A percentile compares a stretch with the other conserved stretches of the same genome.
Conservation (phyloP, 1,140 invertebrate genomes). For the Drosophila suzukii region DNA sequence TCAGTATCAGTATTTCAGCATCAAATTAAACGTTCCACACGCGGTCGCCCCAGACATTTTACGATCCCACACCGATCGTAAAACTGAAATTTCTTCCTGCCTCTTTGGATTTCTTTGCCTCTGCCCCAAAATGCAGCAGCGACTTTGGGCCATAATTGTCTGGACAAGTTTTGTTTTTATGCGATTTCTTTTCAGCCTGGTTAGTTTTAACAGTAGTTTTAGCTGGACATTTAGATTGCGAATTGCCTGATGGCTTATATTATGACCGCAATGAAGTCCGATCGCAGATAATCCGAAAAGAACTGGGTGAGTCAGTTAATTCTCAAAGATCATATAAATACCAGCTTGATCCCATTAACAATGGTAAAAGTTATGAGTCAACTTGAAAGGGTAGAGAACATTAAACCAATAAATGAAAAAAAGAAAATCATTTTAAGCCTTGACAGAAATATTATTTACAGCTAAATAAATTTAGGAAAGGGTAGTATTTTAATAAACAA, state of each 20-base stretch:
- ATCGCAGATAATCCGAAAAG: conserved; percentile 8
- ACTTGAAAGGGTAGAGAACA: not conserved
- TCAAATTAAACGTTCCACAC: conserved; percentile 68
- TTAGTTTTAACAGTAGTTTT: conserved; percentile 68
- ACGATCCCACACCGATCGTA: conserved; percentile 42
- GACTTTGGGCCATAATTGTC: conserved; percentile 10
- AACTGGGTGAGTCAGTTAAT: not conserved
- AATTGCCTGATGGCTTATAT: conserved; percentile 28
- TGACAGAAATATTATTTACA: no score
- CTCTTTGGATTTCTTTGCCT: not conserved
- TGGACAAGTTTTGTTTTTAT: conserved; percentile 46
- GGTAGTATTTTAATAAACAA: not conserved
- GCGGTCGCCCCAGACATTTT: conserved; percentile 21
- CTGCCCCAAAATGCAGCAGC: conserved; percentile 8
- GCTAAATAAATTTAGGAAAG: no score
- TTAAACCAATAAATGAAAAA: not conserved
- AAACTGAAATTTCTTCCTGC: conserved; percentile 21
- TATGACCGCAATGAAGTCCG: conserved; percentile 4
- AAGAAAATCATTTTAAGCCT: not conserved
- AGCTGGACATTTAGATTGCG: conserved; percentile 45
- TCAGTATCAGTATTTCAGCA: conserved; percentile 71
- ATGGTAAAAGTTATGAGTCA: not conserved
- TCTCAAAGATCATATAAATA: not conserved
- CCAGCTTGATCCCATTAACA: not conserved
- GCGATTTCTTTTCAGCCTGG: conserved; percentile 44